phyloP scores from a whole-genome alignment of 2,888 invertebrate species.

The Dolichomitus sp. region DNA sequence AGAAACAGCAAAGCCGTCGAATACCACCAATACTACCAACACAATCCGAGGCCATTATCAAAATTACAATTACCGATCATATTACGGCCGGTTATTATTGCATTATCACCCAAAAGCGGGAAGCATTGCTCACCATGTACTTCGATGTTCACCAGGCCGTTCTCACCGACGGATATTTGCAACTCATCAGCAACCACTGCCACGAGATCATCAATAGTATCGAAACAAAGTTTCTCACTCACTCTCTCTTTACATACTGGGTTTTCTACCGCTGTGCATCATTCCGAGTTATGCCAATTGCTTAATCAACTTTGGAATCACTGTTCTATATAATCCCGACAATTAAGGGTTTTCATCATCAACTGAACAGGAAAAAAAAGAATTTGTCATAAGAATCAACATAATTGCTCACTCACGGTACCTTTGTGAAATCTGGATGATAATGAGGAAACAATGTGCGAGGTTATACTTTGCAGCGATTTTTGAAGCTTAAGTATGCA shows the following conservation, averaged over 20 bases:
- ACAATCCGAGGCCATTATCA: conserved; percentile 73
- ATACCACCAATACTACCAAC: conserved; percentile 70
- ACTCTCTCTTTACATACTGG: background rate
- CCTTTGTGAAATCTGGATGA: conserved; percentile 15
- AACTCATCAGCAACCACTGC: conserved; percentile 42
- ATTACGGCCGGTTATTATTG: conserved; percentile 74
- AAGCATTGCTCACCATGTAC: conserved; percentile 17
- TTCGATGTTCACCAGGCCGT: conserved; percentile 48
- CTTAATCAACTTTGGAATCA: conserved; percentile 16
- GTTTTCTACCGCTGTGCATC: background rate
- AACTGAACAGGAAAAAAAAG: conserved; percentile 16
- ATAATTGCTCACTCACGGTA: too few species aligned
- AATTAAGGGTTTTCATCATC: conserved; percentile 18
- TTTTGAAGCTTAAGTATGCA: too few species aligned
- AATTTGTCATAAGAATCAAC: too few species aligned
- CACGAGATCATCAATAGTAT: conserved; percentile 31
- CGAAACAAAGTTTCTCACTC: conserved; percentile 24
- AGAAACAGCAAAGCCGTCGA: conserved; percentile 65
- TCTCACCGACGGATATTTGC: conserved; percentile 28
- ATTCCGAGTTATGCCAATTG: conserved; percentile 28
- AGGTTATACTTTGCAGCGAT: too few species aligned
- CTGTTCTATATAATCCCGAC: background rate
- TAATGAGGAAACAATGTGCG: too few species aligned
- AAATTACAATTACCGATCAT: conserved; percentile 78
- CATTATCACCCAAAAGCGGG: conserved; percentile 54